These are phyloP conservation scores for Ornithorhynchus anatinus DNA, from an alignment of 2,113 vertebrate species.

Conservation along the genomic window DNA sequence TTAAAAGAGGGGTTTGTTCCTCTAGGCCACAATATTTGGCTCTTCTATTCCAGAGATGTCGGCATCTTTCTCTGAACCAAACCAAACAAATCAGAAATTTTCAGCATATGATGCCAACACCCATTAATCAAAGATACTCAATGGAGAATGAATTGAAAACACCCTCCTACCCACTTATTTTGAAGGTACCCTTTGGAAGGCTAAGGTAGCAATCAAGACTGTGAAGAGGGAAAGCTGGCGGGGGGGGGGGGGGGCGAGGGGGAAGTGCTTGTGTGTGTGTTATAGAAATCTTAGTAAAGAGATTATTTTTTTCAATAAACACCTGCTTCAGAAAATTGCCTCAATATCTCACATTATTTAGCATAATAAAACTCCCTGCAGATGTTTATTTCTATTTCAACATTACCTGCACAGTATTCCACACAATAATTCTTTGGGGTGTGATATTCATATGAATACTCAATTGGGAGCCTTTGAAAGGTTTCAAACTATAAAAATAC, in stretches of 20 bases:
- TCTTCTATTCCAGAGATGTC: not conserved
- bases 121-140: not conserved
- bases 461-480: too few species aligned
- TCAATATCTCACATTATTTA: not conserved
- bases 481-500: too few species aligned
- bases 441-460: not conserved
- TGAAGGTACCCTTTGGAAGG: not conserved
- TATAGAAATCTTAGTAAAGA: not conserved
- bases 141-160: not conserved
- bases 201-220: not conserved
- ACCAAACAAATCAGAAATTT: constrained; percentile 2
- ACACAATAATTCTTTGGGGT: not conserved
- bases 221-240: not conserved
- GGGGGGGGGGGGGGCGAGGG: not conserved
- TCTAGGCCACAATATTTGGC: not conserved
- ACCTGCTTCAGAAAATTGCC: not conserved
- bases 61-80: constrained; percentile 4
- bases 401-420: not conserved
- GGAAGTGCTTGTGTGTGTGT: not conserved
- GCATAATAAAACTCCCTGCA: not conserved
- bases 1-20: not conserved
- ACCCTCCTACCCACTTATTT: not conserved
- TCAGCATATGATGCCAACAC: not conserved
- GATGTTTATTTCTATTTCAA: constrained; percentile 7
- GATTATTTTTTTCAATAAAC: not conserved